A percentile compares a stretch with the other conserved stretches of the same genome.
Evolutionary conservation across 1,140 invertebrate genomes (phyloP).

Genomic region (Stegodyphus mimosarum): DNA sequence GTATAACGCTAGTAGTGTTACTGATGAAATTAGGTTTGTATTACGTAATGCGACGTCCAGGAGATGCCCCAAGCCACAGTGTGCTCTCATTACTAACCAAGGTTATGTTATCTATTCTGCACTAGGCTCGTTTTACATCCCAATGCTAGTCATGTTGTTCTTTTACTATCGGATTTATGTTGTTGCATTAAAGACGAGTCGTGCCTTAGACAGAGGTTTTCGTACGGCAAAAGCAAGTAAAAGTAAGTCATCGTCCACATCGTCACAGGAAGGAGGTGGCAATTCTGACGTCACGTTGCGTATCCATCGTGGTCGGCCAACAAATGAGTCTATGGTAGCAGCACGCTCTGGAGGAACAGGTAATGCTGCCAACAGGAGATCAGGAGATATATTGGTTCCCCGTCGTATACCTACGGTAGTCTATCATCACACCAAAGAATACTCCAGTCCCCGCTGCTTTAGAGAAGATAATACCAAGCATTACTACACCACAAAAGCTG

Average conservation of each 20-base stretch:
- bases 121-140: constrained; percentile 94
- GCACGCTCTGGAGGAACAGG: background rate
- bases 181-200: constrained; percentile 88
- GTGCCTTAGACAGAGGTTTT: constrained; percentile 84
- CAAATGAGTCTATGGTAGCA: constrained; percentile 40
- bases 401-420: constrained; percentile 39
- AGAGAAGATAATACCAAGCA: constrained; percentile 27
- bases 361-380: background rate
- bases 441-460: constrained; percentile 40
- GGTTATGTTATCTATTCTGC: constrained; percentile 87
- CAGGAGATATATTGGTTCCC: constrained; percentile 50
- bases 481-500: constrained; percentile 17
- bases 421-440: constrained; percentile 46
- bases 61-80: constrained; percentile 67
- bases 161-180: constrained; percentile 96
- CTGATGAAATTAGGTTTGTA: constrained; percentile 7
- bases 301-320: constrained; percentile 81
- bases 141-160: constrained; percentile 95
- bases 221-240: constrained; percentile 81
- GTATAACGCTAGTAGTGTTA: background rate
- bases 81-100: constrained; percentile 89
- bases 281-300: constrained; percentile 81
- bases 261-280: constrained; percentile 70
- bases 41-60: constrained; percentile 11
- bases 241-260: constrained; percentile 65